A percentile compares a stretch with the other conserved stretches of the same genome.
These are phyloP conservation scores for Plotosus lineatus DNA, from an alignment of 2,113 vertebrate genomes.

Conservation along the genomic window DNA sequence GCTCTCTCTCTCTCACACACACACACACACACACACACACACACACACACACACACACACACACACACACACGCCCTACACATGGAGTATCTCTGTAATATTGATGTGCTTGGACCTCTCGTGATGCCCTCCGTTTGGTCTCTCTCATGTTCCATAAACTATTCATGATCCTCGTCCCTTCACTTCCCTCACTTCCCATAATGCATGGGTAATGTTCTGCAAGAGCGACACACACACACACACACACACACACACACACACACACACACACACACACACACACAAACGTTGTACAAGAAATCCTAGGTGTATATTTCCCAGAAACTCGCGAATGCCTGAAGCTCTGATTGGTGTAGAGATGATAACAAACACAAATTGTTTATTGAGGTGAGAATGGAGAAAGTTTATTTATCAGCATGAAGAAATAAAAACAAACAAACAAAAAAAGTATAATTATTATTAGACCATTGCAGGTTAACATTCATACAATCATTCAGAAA, in stretches of 20 bases:
- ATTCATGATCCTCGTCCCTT: slow-evolving; percentile 62
- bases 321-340: background rate
- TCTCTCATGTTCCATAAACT: slow-evolving; percentile 72
- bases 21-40: background rate
- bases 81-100: slow-evolving; percentile 65
- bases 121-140: slow-evolving; percentile 69
- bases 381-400: too few species aligned
- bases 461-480: too few species aligned
- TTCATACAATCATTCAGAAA: too few species aligned
- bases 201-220: slow-evolving; percentile 71
- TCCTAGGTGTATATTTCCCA: background rate
- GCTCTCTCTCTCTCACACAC: background rate
- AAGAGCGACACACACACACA: slow-evolving; percentile 47
- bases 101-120: slow-evolving; percentile 70
- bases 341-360: background rate
- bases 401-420: too few species aligned
- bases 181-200: slow-evolving; percentile 64
- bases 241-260: slow-evolving; percentile 41
- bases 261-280: slow-evolving; percentile 38
- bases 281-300: background rate
- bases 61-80: slow-evolving; percentile 46
- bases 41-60: slow-evolving; percentile 28
- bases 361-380: background rate
- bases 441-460: too few species aligned
- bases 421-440: too few species aligned